Percentiles rank a stretch among this genome's conserved stretches.
Conservation (phyloP, 1,140 invertebrate species). For the Limonius californicus region DNA sequence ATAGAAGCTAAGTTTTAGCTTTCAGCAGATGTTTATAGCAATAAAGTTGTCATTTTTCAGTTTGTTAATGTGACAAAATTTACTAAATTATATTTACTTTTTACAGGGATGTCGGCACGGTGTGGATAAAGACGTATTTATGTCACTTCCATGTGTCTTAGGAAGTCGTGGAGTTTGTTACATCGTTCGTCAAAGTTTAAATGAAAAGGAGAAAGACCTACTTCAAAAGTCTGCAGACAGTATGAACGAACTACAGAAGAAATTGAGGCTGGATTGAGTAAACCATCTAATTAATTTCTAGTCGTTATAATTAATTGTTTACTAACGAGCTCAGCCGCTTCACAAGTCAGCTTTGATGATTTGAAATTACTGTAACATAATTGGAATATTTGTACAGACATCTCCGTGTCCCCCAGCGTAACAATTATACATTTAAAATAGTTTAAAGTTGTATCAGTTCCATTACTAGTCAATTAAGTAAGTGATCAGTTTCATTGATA, state of each 20-base stretch:
- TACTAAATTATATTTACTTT: background rate
- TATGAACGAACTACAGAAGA: slow-evolving; percentile 60
- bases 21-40: no score
- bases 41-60: no score
- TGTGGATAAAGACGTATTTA: slow-evolving; percentile 75
- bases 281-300: background rate
- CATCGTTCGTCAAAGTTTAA: slow-evolving; percentile 71
- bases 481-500: background rate
- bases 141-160: slow-evolving; percentile 76
- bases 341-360: no score
- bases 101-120: slow-evolving; percentile 70
- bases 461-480: background rate
- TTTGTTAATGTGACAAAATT: background rate
- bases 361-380: background rate
- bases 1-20: background rate
- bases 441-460: background rate
- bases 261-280: background rate
- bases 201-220: slow-evolving; percentile 57
- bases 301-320: no score
- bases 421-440: background rate
- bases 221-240: slow-evolving; percentile 64
- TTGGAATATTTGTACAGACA: background rate
- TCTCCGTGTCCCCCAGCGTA: background rate
- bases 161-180: slow-evolving; percentile 70
- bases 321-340: no score